Evolutionary conservation across 2,888 invertebrate genomes (phyloP).

Genomic region (Leistus spinibarbis): DNA sequence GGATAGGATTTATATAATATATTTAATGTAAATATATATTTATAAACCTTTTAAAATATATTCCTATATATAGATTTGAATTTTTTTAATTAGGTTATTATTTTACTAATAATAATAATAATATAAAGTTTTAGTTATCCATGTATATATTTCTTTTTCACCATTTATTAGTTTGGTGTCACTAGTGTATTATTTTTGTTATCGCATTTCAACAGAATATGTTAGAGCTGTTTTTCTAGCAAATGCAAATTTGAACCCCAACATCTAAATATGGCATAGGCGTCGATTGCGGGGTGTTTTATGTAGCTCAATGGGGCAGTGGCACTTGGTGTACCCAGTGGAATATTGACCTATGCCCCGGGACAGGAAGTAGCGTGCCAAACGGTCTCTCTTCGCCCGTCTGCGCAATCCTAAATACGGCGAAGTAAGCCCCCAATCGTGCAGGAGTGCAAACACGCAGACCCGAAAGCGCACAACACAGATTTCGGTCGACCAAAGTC

Average conservation of each 20-base stretch:
- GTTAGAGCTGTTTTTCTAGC: background rate
- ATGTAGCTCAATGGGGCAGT: background rate
- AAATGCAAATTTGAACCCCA: background rate
- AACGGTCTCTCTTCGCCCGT: conserved; percentile 1
- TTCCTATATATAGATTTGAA: no score
- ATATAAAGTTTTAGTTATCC: no score
- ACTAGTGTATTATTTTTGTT: no score
- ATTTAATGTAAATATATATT: no score
- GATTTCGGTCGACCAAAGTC: background rate
- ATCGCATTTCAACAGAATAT: background rate
- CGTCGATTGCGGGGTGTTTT: background rate
- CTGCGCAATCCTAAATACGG: background rate
- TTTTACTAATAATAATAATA: no score
- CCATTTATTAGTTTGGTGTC: no score
- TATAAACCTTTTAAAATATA: no score
- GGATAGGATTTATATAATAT: no score
- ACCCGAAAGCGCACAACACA: background rate
- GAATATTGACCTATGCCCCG: conserved; percentile 35
- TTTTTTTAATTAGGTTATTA: no score
- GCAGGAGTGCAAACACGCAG: background rate
- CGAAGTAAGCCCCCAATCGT: background rate
- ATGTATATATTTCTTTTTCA: no score
- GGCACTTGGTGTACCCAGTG: conserved; percentile 19
- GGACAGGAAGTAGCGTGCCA: conserved; percentile 36
- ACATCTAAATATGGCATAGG: background rate